Conservation (phyloP, 1,140 invertebrate species). For the Scaptomyza pallida region DNA sequence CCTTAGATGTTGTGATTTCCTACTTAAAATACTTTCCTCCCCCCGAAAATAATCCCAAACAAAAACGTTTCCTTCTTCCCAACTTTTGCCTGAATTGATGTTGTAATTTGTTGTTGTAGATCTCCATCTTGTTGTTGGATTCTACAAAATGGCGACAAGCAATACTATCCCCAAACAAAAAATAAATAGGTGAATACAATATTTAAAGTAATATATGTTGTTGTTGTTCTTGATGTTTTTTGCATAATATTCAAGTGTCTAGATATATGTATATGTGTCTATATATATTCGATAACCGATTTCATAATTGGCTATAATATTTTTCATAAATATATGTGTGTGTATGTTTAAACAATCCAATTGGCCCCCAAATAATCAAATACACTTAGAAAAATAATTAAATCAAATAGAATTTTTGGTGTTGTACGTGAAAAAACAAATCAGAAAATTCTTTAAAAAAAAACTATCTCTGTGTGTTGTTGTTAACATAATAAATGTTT, state of each 20-base stretch:
- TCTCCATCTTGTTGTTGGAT: slow-evolving; percentile 22
- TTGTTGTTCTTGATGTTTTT: slow-evolving; percentile 22
- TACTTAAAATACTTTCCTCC: slow-evolving; percentile 46
- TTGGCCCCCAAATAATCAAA: slow-evolving; percentile 41
- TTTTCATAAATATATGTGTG: slow-evolving; percentile 31
- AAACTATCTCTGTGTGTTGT: slow-evolving; percentile 70
- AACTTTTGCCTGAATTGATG: slow-evolving; percentile 38
- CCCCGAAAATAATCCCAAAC: background rate
- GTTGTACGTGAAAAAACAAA: slow-evolving; percentile 68
- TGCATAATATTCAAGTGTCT: slow-evolving; percentile 46
- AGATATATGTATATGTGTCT: slow-evolving; percentile 36
- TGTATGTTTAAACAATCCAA: slow-evolving; percentile 42
- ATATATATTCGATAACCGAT: slow-evolving; percentile 32
- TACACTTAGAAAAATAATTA: slow-evolving; percentile 9
- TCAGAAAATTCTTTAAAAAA: slow-evolving; percentile 26
- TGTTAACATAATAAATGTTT: slow-evolving; percentile 37
- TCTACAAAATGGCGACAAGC: slow-evolving; percentile 35
- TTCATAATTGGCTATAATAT: slow-evolving; percentile 15
- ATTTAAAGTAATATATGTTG: slow-evolving; percentile 46
- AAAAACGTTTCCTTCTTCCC: background rate
- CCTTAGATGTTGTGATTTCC: slow-evolving; percentile 84
- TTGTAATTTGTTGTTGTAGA: slow-evolving; percentile 47
- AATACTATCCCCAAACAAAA: slow-evolving; percentile 22
- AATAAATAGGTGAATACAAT: slow-evolving; percentile 51
- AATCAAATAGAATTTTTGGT: slow-evolving; percentile 75